These are phyloP conservation scores for Leptoclinus maculatus DNA, from an alignment of 2,797 vertebrate genomes.

Conservation along the genomic window DNA sequence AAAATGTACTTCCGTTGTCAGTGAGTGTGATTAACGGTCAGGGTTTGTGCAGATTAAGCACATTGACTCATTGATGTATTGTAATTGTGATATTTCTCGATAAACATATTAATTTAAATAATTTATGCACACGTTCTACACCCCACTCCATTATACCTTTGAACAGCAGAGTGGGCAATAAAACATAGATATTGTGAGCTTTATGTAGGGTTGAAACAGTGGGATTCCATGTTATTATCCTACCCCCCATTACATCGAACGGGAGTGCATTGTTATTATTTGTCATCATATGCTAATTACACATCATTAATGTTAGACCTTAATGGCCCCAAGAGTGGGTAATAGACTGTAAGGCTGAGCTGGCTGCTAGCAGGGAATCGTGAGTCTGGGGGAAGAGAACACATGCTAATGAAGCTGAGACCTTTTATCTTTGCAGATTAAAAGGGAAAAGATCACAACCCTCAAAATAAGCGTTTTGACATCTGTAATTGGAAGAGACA, in stretches of 20 bases:
- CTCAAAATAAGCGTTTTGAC: constrained; percentile 89
- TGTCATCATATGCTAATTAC: constrained; percentile 98
- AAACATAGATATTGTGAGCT: constrained; percentile 85
- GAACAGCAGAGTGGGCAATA: constrained; percentile 80
- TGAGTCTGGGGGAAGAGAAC: constrained; percentile 80
- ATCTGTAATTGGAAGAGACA: constrained; percentile 89
- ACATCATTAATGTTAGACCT: constrained; percentile 96
- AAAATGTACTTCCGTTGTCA: constrained; percentile 49
- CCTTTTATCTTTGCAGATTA: constrained; percentile 93
- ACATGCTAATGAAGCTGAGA: constrained; percentile 88
- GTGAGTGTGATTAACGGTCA: constrained; percentile 66
- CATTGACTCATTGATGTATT: constrained; percentile 78
- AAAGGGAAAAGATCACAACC: constrained; percentile 90
- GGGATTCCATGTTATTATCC: constrained; percentile 93
- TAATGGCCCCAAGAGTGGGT: constrained; percentile 90
- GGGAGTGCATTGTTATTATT: constrained; percentile 93
- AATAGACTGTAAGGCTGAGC: constrained; percentile 89
- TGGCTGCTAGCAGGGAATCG: constrained; percentile 79
- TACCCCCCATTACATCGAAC: constrained; percentile 91
- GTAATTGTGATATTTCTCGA: constrained; percentile 74
- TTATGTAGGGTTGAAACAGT: constrained; percentile 86
- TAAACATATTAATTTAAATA: constrained; percentile 84
- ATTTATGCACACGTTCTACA: constrained; percentile 81
- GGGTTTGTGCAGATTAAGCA: constrained; percentile 79
- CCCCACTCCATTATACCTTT: constrained; percentile 82